phyloP scores from a whole-genome alignment of 1,140 invertebrate genomes.

The Bombus pyrosoma region DNA sequence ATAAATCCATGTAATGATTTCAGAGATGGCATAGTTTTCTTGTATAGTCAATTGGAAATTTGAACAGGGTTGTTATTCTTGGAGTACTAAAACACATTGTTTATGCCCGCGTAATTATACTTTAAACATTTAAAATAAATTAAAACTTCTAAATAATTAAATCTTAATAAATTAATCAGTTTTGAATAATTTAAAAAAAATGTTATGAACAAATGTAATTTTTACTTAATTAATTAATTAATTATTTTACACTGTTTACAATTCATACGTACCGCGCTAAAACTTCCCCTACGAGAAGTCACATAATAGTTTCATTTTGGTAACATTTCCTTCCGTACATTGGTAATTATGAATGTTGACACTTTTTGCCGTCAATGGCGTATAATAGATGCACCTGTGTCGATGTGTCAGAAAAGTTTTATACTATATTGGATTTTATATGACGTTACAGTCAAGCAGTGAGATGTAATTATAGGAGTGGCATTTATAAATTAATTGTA shows the following conservation, averaged over 20 bases:
- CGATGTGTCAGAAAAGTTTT: slow-evolving; percentile 57
- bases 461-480: slow-evolving; percentile 54
- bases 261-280: not conserved
- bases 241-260: not conserved
- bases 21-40: not conserved
- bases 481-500: slow-evolving; percentile 35
- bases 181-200: no score
- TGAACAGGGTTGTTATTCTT: not conserved
- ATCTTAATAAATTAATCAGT: not conserved
- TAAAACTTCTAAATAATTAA: not conserved
- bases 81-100: not conserved
- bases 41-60: not conserved
- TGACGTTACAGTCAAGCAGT: slow-evolving; percentile 44
- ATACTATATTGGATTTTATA: slow-evolving; percentile 51
- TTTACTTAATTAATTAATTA: not conserved
- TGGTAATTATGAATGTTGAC: slow-evolving; percentile 55
- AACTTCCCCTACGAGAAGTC: not conserved
- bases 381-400: slow-evolving; percentile 51
- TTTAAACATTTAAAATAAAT: not conserved
- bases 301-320: not conserved
- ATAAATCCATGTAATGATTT: not conserved
- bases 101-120: not conserved
- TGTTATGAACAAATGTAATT: no score
- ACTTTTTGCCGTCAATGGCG: slow-evolving; percentile 51
- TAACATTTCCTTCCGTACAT: slow-evolving; percentile 23